Evolutionary conservation across 2,797 vertebrate genomes (phyloP), one percentile per base, ranked within the genome.

Genomic region (Otolemur crassicaudatus): DNA sequence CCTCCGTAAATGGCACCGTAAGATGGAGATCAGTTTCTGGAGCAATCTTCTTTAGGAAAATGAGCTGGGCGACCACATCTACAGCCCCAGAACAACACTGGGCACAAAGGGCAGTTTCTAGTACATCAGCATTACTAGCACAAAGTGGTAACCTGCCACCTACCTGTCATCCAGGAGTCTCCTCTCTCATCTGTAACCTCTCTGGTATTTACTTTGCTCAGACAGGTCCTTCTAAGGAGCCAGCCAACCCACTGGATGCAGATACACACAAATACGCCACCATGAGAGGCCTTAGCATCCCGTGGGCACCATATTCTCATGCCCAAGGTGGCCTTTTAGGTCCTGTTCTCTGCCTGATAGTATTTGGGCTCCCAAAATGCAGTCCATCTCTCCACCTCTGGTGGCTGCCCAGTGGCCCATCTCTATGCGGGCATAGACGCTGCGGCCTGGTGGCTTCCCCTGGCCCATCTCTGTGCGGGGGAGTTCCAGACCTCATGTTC

Each of bases 71-170:
- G 40, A 79, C 11, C 22, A 12, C 23, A 17, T 40, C 34, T 53
- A 20, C 67, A 34, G 58, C 17, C 17, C 4, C 23, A 70, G 49
- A 79, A 56, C 17, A 8, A 72, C 0, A 9, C 1, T 6, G 9
- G 3, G 34, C 5, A 0, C 0, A 20, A 19, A 9, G 0, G 2
- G 40, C 0, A 10, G 65, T 0, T 25, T 25, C 11, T 2, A 53
- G 49, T 25, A 40, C 20, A 0, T 27, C 25, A 6, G 5, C 2
- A 31, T 27, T 13, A 43, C 16, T 6, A 73, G 43, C 40, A 37
- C 58, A 31, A 1, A 0, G 13, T 4, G 23, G 29, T 11, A 43
- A 25, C 27, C 16, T 65, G 25, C 58, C 7, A 11, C 17, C 25
- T 23, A 31, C 5, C 25, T 17, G 5, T 86, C n/a, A 27, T 17